Evolutionary conservation across 2,888 invertebrate species (phyloP).

Genomic region (Steinernema hermaphroditum): DNA sequence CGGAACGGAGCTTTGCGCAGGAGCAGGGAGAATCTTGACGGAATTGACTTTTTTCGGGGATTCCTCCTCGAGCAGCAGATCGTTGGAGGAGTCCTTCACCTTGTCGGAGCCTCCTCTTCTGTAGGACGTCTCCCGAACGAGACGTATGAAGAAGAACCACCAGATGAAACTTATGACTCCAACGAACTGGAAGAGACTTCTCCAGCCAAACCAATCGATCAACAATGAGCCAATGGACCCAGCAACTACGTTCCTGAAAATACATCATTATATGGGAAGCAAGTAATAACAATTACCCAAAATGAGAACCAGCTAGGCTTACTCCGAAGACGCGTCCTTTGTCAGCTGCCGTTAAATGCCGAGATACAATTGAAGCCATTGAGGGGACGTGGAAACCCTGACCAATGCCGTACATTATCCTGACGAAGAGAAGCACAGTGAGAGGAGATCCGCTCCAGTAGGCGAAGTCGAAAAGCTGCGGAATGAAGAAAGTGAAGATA

Average conservation of each 20-base stretch:
- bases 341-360: conserved; percentile 74
- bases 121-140: conserved; percentile 20
- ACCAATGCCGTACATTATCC: conserved; percentile 74
- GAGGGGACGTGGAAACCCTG: conserved; percentile 77
- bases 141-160: conserved; percentile 43
- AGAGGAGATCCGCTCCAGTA: conserved; percentile 69
- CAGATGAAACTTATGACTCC: conserved; percentile 64
- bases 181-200: conserved; percentile 74
- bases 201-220: conserved; percentile 75
- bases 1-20: conserved; percentile 69
- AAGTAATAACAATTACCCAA: conserved; percentile 62
- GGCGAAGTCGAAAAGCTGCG: conserved; percentile 68
- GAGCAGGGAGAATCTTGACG: conserved; percentile 13
- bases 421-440: conserved; percentile 72
- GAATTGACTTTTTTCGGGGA: conserved; percentile 17
- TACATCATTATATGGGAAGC: conserved; percentile 43
- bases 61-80: conserved; percentile 20
- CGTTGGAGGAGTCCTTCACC: conserved; percentile 21
- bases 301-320: conserved; percentile 73
- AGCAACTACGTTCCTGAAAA: conserved; percentile 74
- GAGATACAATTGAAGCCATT: conserved; percentile 75
- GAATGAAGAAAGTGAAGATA: conserved; percentile 61
- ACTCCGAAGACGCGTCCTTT: conserved; percentile 75
- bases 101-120: conserved; percentile 14
- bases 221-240: conserved; percentile 75